Conservation (phyloP, 2,113 vertebrate species). For the Actenoides hombroni region DNA sequence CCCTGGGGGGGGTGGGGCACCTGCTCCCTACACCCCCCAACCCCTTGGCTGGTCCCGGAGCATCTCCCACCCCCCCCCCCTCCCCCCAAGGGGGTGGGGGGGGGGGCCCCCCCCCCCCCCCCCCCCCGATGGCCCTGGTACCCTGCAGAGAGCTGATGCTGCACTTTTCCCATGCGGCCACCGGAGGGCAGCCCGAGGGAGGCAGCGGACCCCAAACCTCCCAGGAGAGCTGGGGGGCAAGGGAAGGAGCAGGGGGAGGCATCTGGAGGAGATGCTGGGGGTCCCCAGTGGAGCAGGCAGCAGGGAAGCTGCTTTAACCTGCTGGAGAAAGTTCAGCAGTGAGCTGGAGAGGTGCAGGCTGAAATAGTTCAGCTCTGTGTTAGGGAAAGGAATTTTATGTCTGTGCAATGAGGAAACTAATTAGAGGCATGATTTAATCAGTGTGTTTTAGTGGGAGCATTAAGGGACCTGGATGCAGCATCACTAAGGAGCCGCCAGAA, state of each 20-base stretch:
- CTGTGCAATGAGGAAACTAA: neutral
- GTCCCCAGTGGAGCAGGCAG: neutral
- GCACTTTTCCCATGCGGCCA: constrained; percentile 55
- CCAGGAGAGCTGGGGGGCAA: neutral
- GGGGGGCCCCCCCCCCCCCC: too few species aligned
- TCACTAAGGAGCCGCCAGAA: neutral
- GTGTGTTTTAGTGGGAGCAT: neutral
- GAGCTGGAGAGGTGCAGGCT: constrained; percentile 3
- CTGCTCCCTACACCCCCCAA: too few species aligned
- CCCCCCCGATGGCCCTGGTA: neutral
- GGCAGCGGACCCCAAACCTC: neutral
- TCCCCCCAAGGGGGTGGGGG: too few species aligned
- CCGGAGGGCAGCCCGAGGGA: constrained; percentile 77
- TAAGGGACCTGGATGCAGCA: neutral
- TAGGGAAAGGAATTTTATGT: neutral
- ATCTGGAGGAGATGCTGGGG: neutral
- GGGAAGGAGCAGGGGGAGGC: neutral
- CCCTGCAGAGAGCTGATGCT: neutral
- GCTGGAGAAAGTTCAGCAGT: neutral
- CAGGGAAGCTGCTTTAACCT: neutral
- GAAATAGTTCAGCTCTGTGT: neutral
- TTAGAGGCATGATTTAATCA: constrained; percentile 47
- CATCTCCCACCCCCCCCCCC: too few species aligned
- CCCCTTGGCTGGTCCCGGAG: too few species aligned
- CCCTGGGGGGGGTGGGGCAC: too few species aligned